Evolutionary conservation across 2,797 vertebrate genomes (phyloP), one percentile per base, ranked within the genome.

Genomic region (Cichlasoma orientale): DNA sequence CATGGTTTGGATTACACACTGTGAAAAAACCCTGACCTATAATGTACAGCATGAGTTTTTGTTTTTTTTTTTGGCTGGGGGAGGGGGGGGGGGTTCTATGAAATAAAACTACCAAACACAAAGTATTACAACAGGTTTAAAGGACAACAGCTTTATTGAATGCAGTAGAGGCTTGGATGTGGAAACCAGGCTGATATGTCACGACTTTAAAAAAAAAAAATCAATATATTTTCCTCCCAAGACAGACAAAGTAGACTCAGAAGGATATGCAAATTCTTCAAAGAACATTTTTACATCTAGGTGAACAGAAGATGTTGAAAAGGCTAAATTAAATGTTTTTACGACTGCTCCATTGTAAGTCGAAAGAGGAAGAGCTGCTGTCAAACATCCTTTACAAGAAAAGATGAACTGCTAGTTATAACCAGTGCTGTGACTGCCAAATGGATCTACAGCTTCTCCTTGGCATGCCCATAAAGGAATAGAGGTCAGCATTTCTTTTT

Each of bases 401-500:
- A n/a, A 19, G 5, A 27, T 50, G 61, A 50, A 50, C 61, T 68
- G 16, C 23, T 68, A 18, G 18, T 50, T 68, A 68, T 50, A 68
- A 68, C 41, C 2, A 68, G 18, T 1, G 61, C 50, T 68, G 61
- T 68, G 61, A 68, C 61, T 29, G 25, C 41, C 41, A 68, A 68
- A 50, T 79, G 19, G 47, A 77, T 75, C 29, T 27, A 54, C 33
- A 79, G 52, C 58, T 59, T 16, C 63, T 84, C 19, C 58, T 63
- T 57, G 66, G 47, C 69, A 58, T 78, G 14, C 52, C 73, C 71
- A 66, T 50, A 29, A 77, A 82, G 50, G 44, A 75, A 33, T 19
- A 10, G 59, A 78, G 74, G 53, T 73, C 69, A 50, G 72, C 19
- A 8, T 41, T 76, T 86, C 25, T 68, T 47, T 25, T 70, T 44